These are phyloP conservation scores for Harpagus bidentatus DNA, from an alignment of 2,113 vertebrate genomes.

Conservation along the genomic window DNA sequence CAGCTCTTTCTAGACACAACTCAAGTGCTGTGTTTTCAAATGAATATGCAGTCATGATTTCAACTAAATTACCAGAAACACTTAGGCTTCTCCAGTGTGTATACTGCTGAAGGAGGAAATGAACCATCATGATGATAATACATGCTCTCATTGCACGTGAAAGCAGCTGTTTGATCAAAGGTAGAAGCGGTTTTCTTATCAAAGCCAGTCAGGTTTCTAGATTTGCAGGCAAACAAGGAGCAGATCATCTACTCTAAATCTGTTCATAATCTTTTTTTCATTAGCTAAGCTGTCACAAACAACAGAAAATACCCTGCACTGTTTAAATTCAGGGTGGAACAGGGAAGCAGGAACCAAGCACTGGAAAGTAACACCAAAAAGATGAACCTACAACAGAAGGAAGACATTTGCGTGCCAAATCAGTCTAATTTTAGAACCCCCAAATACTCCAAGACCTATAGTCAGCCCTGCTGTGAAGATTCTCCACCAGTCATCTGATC, in stretches of 20 bases:
- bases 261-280: background rate
- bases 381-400: background rate
- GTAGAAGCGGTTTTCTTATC: background rate
- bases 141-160: background rate
- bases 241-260: background rate
- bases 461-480: background rate
- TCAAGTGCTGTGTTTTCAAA: slow-evolving; percentile 15
- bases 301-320: background rate
- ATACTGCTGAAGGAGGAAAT: slow-evolving; percentile 51
- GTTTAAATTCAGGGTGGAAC: background rate
- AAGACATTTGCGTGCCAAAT: background rate
- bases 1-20: slow-evolving; percentile 45
- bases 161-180: background rate
- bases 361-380: background rate
- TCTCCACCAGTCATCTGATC: background rate
- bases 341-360: background rate
- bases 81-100: background rate
- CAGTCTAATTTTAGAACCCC: background rate
- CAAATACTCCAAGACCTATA: background rate
- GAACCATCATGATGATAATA: background rate
- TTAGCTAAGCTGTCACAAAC: background rate
- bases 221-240: background rate
- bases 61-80: slow-evolving; percentile 68
- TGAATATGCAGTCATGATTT: slow-evolving; percentile 39
- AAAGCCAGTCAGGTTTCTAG: background rate